These are phyloP conservation scores for Leucoptera coffeella DNA, from an alignment of 2,888 invertebrate genomes.

Conservation along the genomic window DNA sequence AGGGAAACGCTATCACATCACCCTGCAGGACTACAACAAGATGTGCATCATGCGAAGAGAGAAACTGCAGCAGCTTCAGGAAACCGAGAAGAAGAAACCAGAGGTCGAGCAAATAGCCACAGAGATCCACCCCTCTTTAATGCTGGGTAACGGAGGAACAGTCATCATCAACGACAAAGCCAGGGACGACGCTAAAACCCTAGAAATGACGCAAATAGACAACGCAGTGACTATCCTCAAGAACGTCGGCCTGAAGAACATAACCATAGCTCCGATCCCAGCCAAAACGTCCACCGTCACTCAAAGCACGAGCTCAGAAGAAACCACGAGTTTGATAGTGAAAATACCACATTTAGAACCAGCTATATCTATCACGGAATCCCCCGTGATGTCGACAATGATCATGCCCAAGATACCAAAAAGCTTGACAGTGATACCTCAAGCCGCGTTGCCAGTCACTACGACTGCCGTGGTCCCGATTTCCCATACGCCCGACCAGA, in stretches of 20 bases:
- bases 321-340: conserved; percentile 21
- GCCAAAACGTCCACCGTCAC: conserved; percentile 33
- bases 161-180: conserved; percentile 13
- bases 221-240: conserved; percentile 40
- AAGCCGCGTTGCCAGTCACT: conserved; percentile 18
- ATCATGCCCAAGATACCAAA: conserved; percentile 75
- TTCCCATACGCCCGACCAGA: conserved; percentile 11
- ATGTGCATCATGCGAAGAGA: conserved; percentile 68
- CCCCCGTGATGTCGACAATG: conserved; percentile 16
- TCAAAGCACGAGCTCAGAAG: conserved; percentile 21
- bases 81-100: conserved; percentile 19
- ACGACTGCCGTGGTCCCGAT: conserved; percentile 7
- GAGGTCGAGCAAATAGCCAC: conserved; percentile 15
- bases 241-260: conserved; percentile 41
- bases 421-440: conserved; percentile 74
- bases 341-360: conserved; percentile 24
- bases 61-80: conserved; percentile 56
- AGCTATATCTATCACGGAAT: conserved; percentile 25
- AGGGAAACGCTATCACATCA: conserved; percentile 74
- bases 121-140: conserved; percentile 27
- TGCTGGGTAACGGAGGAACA: conserved; percentile 34
- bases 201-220: conserved; percentile 17
- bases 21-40: conserved; percentile 72
- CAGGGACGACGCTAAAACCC: conserved; percentile 13
- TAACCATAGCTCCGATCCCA: conserved; percentile 40